These are phyloP conservation scores for Platorchestia sp. DNA, from an alignment of 1,140 invertebrate species.

Conservation along the genomic window DNA sequence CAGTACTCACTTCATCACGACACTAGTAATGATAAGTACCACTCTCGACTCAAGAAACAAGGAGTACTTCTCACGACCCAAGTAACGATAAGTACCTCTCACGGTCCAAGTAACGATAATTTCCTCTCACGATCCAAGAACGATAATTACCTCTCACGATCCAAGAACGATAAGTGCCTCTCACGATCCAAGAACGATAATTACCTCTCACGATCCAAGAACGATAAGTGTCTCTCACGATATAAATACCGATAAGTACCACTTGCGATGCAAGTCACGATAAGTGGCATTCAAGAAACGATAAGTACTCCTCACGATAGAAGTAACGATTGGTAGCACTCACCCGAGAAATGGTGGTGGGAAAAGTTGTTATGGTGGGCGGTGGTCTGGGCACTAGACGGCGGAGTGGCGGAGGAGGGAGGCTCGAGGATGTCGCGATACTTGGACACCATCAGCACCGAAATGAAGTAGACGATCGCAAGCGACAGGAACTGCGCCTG, in stretches of 20 bases:
- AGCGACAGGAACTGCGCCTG: conserved; percentile 99
- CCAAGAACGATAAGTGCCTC: no score
- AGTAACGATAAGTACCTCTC: background rate
- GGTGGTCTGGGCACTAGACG: conserved; percentile 75
- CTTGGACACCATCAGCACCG: conserved; percentile 99
- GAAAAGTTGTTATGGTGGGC: conserved; percentile 70
- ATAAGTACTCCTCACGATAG: no score
- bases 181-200: no score
- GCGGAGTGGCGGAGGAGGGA: conserved; percentile 72
- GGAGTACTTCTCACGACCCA: background rate
- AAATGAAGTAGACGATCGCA: conserved; percentile 99
- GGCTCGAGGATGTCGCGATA: conserved; percentile 99
- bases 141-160: background rate
- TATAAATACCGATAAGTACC: no score
- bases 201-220: no score
- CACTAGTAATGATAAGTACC: background rate
- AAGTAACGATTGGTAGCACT: conserved; percentile 65
- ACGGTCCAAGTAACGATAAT: background rate
- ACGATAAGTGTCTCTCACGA: no score
- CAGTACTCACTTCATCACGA: background rate
- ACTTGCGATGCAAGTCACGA: no score
- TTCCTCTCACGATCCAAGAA: background rate
- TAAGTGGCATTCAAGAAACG: no score
- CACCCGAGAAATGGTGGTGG: conserved; percentile 77
- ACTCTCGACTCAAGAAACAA: background rate